A percentile compares a stretch with the other conserved stretches of the same genome.
Conservation (phyloP, 2,113 vertebrate genomes). For the Gavia stellata region DNA sequence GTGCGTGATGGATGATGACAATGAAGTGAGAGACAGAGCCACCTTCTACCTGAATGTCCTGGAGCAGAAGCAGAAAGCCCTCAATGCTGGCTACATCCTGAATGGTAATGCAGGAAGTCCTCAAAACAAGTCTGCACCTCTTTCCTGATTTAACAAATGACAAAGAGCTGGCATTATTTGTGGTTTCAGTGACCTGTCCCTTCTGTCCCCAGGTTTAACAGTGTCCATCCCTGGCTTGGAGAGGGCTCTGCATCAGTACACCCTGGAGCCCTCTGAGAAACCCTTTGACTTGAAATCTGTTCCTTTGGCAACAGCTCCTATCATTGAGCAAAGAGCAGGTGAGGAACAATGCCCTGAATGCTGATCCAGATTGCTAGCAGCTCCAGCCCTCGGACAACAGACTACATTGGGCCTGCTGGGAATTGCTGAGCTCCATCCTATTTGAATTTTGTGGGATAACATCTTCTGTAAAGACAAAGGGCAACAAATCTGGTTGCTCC, state of each 20-base stretch:
- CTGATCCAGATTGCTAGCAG: background rate
- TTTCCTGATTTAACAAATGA: background rate
- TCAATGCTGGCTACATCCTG: slow-evolving; percentile 80
- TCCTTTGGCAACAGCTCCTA: slow-evolving; percentile 75
- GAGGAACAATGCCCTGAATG: background rate
- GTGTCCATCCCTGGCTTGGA: slow-evolving; percentile 82
- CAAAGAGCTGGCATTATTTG: background rate
- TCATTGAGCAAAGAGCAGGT: slow-evolving; percentile 77
- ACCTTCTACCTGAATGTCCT: slow-evolving; percentile 80
- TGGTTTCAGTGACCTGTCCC: background rate
- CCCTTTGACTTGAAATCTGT: slow-evolving; percentile 83
- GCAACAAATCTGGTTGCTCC: background rate
- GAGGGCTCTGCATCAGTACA: slow-evolving; percentile 79
- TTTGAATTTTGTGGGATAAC: background rate
- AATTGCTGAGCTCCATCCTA: background rate
- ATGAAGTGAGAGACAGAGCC: slow-evolving; percentile 79
- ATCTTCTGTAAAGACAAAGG: background rate
- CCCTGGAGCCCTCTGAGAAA: slow-evolving; percentile 79
- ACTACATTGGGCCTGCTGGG: background rate
- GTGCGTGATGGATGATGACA: slow-evolving; percentile 84
- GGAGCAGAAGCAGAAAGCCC: slow-evolving; percentile 80
- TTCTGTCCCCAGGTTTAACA: slow-evolving; percentile 62
- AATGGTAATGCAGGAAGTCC: slow-evolving; percentile 65
- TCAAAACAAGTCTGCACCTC: background rate
- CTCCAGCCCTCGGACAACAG: background rate